Evolutionary conservation across 2,113 vertebrate species (phyloP), one percentile per base, ranked within the genome.

Genomic region (Cyprinus carpio): DNA sequence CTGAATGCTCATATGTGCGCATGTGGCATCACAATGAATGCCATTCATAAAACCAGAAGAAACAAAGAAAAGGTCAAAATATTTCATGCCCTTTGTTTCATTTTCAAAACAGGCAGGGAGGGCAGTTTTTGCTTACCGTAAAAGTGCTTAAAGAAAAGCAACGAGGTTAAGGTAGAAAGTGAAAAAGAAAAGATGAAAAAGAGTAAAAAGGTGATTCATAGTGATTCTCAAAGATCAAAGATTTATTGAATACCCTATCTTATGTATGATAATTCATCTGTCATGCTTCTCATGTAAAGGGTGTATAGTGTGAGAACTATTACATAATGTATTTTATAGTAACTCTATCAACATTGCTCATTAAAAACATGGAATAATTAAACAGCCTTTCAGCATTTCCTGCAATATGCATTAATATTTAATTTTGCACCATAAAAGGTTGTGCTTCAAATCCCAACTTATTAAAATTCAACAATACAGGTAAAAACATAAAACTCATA

Each of bases 111-210:
- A 51, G 10, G 10, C 60, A 40, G 10, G 12, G 46, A 20, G 27
- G 25, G 18, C 4, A 54, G 75, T 76, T 76, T 76, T 25, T 31
- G 49, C 27, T 87, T 87, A 87, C 83, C 18, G 79, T 87, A 87
- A 87, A 82, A 11, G 37, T 16, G 0, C 62, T 18, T 72, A 37
- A 56, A 23, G 49, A 6, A 75, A 71, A 62, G 43, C 81, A 87
- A 81, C 58, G 29, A 81, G 25, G 51, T 51, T 56, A 60, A 49
- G 67, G 23, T 12, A 65, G 34, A 80, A 80, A 54, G 25, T 49
- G 58, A 82, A 64, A 71, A 67, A 51, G 56, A 76, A 64, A 46
- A 65, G 64, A 75, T 23, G 15, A 40, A 56, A 74, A 82, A 23
- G 25, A 10, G 69, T 27, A 49, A 82, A 23, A 62, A 69, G 60